Evolutionary conservation across 2,888 invertebrate genomes (phyloP), one percentile per base, ranked within the genome.

Genomic region (Clistopyga incitator): DNA sequence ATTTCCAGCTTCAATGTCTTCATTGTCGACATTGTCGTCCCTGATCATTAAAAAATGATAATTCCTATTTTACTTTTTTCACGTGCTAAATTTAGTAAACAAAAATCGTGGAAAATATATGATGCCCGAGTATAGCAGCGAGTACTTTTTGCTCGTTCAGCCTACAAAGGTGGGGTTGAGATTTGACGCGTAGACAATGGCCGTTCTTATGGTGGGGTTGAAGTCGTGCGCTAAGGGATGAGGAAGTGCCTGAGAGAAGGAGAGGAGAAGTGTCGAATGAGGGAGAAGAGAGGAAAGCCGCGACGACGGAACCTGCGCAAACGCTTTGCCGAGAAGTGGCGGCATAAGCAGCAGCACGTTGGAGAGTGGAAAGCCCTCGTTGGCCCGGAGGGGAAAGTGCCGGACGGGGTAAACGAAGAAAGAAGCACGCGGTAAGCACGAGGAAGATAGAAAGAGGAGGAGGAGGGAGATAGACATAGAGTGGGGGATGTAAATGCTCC

Each of bases 401-500:
- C 20, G 74, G 65, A 61, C 56, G 61, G 54, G 45, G 74, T 15
- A 75, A 65, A 82, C 81, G 77, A 45, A 38, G 79, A 78, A 77
- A 25, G 67, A 56, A 47, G 59, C 15, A 42, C 52, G 64, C 23
- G 59, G 29, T 2, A 34, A 11, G 56, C n/a, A 64, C 56, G 74
- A 67, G 68, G 56, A 47, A 70, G 83, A 81, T 52, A 70, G 78
- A 82, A 72, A 79, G 38, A 38, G 38, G 23, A 54, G 67, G 84
- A 78, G 78, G 79, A 85, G 82, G 85, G 81, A 80, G 84, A 83
- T 80, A 84, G 87, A 86, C 84, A 85, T 79, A 84, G 87, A 87
- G 90, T 88, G 90, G 91, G 92, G 91, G 92, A 93, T 93, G 93
- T 93, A 93, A 93, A 93, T 93, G 91, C 92, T 91, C 91, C 90